Percentiles rank a stretch among this genome's conserved stretches.
phyloP scores from a whole-genome alignment of 1,140 invertebrate genomes.

The Campoletis sonorensis region DNA sequence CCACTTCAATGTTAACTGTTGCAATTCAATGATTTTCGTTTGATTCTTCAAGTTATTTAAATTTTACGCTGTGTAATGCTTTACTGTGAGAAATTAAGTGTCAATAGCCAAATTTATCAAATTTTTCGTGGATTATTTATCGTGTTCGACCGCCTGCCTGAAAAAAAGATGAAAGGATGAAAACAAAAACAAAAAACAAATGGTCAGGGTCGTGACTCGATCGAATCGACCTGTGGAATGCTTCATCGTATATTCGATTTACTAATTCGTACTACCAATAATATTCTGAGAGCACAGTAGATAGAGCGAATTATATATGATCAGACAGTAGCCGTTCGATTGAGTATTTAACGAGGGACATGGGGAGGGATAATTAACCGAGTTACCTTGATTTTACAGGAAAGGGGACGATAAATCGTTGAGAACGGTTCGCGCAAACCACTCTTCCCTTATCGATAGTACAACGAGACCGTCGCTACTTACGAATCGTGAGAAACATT shows the following conservation, averaged over 20 bases:
- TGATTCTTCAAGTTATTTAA: neutral
- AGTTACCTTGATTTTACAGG: slow-evolving; percentile 42
- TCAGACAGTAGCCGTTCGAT: slow-evolving; percentile 38
- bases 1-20: too few species aligned
- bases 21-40: neutral
- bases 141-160: too few species aligned
- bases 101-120: too few species aligned
- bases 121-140: too few species aligned
- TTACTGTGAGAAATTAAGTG: too few species aligned
- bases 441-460: slow-evolving; percentile 28
- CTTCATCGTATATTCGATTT: slow-evolving; percentile 13
- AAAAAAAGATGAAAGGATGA: neutral
- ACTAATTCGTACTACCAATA: slow-evolving; percentile 20
- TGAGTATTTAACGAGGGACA: slow-evolving; percentile 8
- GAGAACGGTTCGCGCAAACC: slow-evolving; percentile 29
- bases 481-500: slow-evolving; percentile 20
- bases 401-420: slow-evolving; percentile 42
- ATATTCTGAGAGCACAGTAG: slow-evolving; percentile 34
- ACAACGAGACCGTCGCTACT: slow-evolving; percentile 26
- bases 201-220: neutral
- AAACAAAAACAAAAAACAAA: neutral
- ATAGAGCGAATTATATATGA: slow-evolving; percentile 19
- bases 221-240: neutral
- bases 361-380: slow-evolving; percentile 33
- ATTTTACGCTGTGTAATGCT: neutral